Conservation (phyloP, 2,797 vertebrate species). For the Pseudochromis fuscus region DNA sequence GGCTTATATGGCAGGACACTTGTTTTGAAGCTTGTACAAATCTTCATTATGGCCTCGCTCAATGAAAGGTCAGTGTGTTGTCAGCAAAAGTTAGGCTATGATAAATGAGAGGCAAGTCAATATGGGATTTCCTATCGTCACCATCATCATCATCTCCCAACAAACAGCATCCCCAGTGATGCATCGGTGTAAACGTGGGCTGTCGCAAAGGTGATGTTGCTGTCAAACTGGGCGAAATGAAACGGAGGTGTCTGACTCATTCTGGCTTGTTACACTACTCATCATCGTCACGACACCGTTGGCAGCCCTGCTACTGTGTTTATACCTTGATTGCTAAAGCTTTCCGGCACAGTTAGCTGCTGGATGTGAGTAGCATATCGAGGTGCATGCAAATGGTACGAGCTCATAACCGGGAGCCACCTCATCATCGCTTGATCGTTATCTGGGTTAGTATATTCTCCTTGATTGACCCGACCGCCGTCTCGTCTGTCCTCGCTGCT, state of each 20-base stretch:
- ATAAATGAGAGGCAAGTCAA: not conserved
- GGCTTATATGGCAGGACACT: slow-evolving; percentile 2
- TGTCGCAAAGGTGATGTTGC: slow-evolving; percentile 39
- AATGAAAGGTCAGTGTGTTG: slow-evolving; percentile 3
- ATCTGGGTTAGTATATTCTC: not conserved
- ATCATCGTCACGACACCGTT: slow-evolving; percentile 42
- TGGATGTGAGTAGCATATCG: not conserved
- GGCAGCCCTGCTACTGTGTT: slow-evolving; percentile 22
- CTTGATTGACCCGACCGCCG: slow-evolving; percentile 17
- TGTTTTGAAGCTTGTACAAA: slow-evolving; percentile 10
- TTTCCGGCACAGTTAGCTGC: not conserved
- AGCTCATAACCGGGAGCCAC: slow-evolving; percentile 31
- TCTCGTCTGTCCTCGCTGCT: not conserved
- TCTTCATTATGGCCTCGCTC: not conserved
- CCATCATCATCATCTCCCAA: not conserved
- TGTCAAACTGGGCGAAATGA: slow-evolving; percentile 11
- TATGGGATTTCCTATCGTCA: not conserved
- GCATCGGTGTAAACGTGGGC: slow-evolving; percentile 20
- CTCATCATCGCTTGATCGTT: slow-evolving; percentile 3
- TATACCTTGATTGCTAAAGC: not conserved
- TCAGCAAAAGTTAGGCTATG: not conserved
- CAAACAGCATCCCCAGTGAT: slow-evolving; percentile 6
- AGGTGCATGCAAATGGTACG: not conserved
- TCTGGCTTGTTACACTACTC: slow-evolving; percentile 1
- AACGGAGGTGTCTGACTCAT: slow-evolving; percentile 45